These are phyloP conservation scores for Thryonomys swinderianus DNA, from an alignment of 2,113 vertebrate species.

Conservation along the genomic window DNA sequence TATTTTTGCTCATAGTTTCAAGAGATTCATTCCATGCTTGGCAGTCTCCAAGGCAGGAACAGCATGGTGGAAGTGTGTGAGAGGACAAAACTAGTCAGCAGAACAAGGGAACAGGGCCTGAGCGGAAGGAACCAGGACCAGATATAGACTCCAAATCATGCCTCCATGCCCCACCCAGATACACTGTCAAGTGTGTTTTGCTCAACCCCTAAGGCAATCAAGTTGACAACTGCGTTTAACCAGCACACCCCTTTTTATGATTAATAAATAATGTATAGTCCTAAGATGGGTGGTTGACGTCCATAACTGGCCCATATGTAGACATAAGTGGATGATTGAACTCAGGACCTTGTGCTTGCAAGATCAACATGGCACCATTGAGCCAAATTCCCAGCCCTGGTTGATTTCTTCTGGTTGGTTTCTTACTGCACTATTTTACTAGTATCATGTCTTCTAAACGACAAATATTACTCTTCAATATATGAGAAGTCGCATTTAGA, in stretches of 20 bases:
- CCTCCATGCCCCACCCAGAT: background rate
- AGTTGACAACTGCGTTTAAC: background rate
- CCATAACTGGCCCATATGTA: background rate
- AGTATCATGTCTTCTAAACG: background rate
- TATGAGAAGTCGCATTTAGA: background rate
- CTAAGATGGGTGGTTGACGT: constrained; percentile 32
- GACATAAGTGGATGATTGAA: background rate
- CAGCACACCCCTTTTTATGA: background rate
- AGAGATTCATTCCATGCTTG: background rate
- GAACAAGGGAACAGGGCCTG: background rate
- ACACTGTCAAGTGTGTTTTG: background rate
- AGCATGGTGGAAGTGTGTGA: background rate
- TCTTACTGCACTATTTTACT: background rate
- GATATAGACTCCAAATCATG: background rate
- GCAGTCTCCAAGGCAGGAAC: background rate
- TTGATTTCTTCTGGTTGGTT: background rate
- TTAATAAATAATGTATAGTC: background rate
- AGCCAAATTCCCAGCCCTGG: no score
- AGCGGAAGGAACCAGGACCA: background rate
- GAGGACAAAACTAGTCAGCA: background rate
- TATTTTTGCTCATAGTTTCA: background rate
- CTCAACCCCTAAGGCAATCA: background rate
- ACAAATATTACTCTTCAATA: background rate
- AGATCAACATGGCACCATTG: no score
- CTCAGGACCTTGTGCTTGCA: no score